Evolutionary conservation across 1,140 invertebrate genomes (phyloP).

Genomic region (Augochlora pura): DNA sequence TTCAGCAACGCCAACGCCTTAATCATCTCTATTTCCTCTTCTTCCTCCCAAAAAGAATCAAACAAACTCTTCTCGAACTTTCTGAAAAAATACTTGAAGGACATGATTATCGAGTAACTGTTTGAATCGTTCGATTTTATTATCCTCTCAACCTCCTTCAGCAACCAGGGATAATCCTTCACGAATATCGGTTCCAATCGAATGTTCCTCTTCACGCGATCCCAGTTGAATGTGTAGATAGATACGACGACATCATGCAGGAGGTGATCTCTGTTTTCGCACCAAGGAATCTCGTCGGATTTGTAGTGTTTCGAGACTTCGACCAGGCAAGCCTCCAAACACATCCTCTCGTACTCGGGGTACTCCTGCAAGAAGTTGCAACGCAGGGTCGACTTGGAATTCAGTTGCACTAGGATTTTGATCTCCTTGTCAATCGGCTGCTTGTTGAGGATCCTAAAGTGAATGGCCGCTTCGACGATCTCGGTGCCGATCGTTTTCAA

Average conservation of each 20-base stretch:
- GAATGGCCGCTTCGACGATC: conserved; percentile 42
- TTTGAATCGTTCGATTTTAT: rapidly evolving
- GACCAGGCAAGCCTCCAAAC: conserved; percentile 44
- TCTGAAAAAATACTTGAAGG: neutral
- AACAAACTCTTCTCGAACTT: conserved; percentile 52
- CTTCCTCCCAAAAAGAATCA: neutral
- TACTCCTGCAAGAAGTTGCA: conserved; percentile 55
- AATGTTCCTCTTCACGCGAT: neutral
- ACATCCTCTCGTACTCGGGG: conserved; percentile 57
- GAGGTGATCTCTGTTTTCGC: neutral
- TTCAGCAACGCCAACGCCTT: conserved; percentile 53
- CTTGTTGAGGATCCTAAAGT: conserved; percentile 47
- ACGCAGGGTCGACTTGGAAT: conserved; percentile 33
- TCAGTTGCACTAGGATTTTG: conserved; percentile 21
- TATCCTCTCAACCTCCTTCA: conserved; percentile 25
- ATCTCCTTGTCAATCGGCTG: conserved; percentile 47
- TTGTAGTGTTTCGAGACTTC: neutral
- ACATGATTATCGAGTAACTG: rapidly evolving
- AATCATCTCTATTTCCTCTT: neutral
- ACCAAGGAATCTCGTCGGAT: neutral
- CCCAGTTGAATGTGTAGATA: conserved; percentile 63
- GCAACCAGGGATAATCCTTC: conserved; percentile 61
- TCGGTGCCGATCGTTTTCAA: neutral
- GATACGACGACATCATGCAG: conserved; percentile 9
- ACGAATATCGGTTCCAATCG: conserved; percentile 43